Conservation (phyloP, 2,888 invertebrate genomes). For the Stenurella melanura region DNA sequence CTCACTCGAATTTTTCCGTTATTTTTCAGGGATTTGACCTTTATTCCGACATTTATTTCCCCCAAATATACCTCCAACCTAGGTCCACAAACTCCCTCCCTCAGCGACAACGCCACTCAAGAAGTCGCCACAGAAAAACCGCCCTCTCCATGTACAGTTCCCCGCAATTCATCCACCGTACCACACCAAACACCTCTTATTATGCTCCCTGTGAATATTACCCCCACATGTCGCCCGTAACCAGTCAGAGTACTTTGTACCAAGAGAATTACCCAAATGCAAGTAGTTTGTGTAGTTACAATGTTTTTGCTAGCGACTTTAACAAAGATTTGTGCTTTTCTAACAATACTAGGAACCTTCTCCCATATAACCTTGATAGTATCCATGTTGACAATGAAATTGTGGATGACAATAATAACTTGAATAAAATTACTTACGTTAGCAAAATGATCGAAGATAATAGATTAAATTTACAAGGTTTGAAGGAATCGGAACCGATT, state of each 20-base stretch:
- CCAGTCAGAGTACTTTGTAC: slow-evolving; percentile 68
- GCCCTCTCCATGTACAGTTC: slow-evolving; percentile 71
- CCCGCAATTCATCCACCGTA: slow-evolving; percentile 67
- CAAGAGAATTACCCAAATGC: slow-evolving; percentile 67
- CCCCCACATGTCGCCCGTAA: slow-evolving; percentile 55
- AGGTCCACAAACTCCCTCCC: slow-evolving; percentile 68
- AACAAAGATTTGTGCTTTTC: slow-evolving; percentile 35
- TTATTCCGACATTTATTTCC: slow-evolving; percentile 85
- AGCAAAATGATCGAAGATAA: background rate
- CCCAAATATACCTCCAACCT: slow-evolving; percentile 66
- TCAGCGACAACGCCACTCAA: slow-evolving; percentile 68
- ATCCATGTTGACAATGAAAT: slow-evolving; percentile 14
- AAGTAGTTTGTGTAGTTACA: slow-evolving; percentile 66
- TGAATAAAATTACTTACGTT: slow-evolving; percentile 9
- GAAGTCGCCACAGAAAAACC: slow-evolving; percentile 63
- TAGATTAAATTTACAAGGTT: background rate
- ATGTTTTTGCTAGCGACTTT: slow-evolving; percentile 46
- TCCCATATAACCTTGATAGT: slow-evolving; percentile 4
- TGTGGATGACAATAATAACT: slow-evolving; percentile 45
- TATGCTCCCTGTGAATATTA: slow-evolving; percentile 65
- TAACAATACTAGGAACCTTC: slow-evolving; percentile 15
- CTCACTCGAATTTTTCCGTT: slow-evolving; percentile 61
- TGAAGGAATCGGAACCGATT: slow-evolving; percentile 51
- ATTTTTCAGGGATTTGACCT: slow-evolving; percentile 82
- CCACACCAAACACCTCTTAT: slow-evolving; percentile 63